phyloP scores from a whole-genome alignment of 2,888 invertebrate species.

The Ptilodon capucinus region DNA sequence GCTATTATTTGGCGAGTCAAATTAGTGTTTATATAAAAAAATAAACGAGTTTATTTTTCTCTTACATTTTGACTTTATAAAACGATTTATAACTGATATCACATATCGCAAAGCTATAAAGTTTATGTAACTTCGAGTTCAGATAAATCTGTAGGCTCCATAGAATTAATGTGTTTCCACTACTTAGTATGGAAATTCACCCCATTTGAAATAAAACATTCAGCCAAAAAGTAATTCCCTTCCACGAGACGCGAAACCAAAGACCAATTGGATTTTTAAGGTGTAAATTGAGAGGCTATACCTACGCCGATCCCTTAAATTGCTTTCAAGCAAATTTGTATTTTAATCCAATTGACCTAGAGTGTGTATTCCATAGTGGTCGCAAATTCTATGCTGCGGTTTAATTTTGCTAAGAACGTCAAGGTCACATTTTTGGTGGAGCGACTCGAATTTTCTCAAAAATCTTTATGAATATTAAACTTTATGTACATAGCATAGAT shows the following conservation, averaged over 20 bases:
- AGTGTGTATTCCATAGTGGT: constrained; percentile 11
- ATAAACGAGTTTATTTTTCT: no score
- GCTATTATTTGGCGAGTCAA: no score
- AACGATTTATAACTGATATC: no score
- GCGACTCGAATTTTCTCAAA: constrained; percentile 24
- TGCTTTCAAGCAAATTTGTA: constrained; percentile 17
- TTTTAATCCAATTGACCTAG: constrained; percentile 5
- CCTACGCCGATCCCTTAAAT: constrained; percentile 17
- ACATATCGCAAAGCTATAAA: no score
- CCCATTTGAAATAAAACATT: constrained; percentile 9
- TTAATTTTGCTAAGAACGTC: constrained; percentile 33
- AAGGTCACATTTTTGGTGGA: constrained; percentile 31
- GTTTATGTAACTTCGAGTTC: no score
- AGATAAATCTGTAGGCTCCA: no score
- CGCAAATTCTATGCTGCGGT: constrained; percentile 7
- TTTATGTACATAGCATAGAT: no score
- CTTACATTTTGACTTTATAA: no score
- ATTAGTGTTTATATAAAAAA: no score
- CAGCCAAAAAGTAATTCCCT: constrained; percentile 27
- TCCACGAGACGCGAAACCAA: constrained; percentile 19
- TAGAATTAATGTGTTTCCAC: no score
- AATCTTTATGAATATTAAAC: no score
- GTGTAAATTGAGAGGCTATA: constrained; percentile 15
- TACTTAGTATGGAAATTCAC: no score
- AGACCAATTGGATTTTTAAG: constrained; percentile 35